Conservation (phyloP, 2,797 vertebrate species). For the Glossophaga mutica region DNA sequence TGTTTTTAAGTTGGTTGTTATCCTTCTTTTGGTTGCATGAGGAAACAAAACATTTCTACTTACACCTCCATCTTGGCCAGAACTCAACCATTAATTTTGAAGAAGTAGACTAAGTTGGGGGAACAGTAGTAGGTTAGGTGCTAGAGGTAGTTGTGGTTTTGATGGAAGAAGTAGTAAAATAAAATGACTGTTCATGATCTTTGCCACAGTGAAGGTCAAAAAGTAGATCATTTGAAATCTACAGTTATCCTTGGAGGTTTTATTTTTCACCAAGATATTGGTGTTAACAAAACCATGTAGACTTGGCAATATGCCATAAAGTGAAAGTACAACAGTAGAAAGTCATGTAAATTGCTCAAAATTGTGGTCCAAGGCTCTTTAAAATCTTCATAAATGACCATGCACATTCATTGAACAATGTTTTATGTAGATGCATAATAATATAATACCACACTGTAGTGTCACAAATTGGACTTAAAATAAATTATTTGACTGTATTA, state of each 20-base stretch:
- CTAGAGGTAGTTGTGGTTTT: neutral
- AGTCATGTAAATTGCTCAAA: slow-evolving; percentile 10
- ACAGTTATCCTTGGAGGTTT: neutral
- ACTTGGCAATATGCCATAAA: neutral
- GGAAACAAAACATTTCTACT: no score
- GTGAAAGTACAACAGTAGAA: neutral
- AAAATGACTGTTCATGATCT: neutral
- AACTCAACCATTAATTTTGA: neutral
- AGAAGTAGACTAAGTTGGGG: neutral
- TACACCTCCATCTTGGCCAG: no score
- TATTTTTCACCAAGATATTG: slow-evolving; percentile 17
- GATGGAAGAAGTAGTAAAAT: neutral
- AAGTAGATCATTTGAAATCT: neutral
- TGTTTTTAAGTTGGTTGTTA: no score
- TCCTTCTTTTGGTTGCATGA: no score
- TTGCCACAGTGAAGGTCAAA: neutral
- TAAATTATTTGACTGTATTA: neutral
- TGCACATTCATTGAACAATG: slow-evolving; percentile 3
- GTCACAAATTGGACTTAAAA: neutral
- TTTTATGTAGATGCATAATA: neutral
- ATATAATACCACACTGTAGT: neutral
- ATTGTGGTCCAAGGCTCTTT: neutral
- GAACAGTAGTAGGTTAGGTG: neutral
- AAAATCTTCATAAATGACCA: neutral
- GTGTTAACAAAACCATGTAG: neutral